Evolutionary conservation across 2,797 vertebrate genomes (phyloP), one percentile per base, ranked within the genome.

Genomic region (Echeneis naucrates): DNA sequence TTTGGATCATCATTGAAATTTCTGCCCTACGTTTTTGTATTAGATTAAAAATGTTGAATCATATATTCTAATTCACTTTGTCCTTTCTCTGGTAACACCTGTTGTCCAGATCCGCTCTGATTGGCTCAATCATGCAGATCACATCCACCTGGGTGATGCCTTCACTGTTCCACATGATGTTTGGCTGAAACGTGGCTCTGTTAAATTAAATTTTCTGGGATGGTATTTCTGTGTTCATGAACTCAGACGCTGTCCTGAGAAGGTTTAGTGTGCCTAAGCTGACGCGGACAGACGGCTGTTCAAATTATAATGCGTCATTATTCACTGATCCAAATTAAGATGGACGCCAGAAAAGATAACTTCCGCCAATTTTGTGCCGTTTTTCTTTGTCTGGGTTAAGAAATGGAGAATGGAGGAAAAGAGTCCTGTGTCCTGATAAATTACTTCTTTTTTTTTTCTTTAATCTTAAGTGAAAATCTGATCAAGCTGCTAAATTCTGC

Each of bases 371-470:
- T 4, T 17, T 27, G 51, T 35, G 12, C 11, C 23, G 8, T n/a
- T 40, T 53, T 61, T 66, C 14, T 53, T 61, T 66, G 11, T 68
- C 60, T 68, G 54, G 12, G 21, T 17, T 8, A 27, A 40, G 17
- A 7, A 42, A 52, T n/a, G 23, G 6, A 66, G 21, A 33, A 24
- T 40, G 21, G 21, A 57, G 2, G 5, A 4, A 30, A 68, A 33
- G 21, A 4, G 19, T 14, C 2, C 2, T 21, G n/a, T 8, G 33
- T 35, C 57, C 45, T 13, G 12, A 26, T 24, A 35, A 55, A 68
- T 53, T 12, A 14, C 12, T 16, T 16, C 37, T 38, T 21, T 44
- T 59, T 35, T 44, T 53, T 3, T 27, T 4, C 4, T 38, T 19
- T 32, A 30, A 65, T 66, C 11, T 37, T 9, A 17, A 52, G 7